These are phyloP conservation scores for Psittacula cyanocephala DNA, from an alignment of 2,113 vertebrate genomes.

Conservation along the genomic window DNA sequence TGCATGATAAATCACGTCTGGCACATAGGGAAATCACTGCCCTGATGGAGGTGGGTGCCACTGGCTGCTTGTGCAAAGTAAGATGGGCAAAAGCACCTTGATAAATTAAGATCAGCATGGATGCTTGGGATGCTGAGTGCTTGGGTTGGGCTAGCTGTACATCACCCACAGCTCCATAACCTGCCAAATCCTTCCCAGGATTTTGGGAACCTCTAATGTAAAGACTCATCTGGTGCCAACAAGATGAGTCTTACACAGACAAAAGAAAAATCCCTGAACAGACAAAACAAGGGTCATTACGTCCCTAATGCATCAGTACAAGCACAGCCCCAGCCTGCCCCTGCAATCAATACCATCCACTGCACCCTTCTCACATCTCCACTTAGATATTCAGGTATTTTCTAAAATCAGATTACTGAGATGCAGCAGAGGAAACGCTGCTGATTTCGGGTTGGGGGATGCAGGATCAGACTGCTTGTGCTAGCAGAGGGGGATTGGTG, in stretches of 20 bases:
- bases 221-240: neutral
- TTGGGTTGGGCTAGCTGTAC: neutral
- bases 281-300: neutral
- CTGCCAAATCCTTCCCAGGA: neutral
- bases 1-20: neutral
- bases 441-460: neutral
- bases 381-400: neutral
- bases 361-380: neutral
- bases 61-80: neutral
- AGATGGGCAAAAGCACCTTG: neutral
- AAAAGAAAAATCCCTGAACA: neutral
- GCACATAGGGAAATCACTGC: neutral
- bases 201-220: neutral
- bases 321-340: neutral
- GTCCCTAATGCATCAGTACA: neutral
- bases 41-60: neutral
- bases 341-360: neutral
- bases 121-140: neutral
- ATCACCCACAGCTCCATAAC: neutral
- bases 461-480: accelerated
- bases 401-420: neutral
- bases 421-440: accelerated
- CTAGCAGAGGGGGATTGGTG: accelerated
- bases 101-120: neutral
- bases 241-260: neutral